phyloP scores from a whole-genome alignment of 2,113 vertebrate species.

The Erinaceus europaeus region DNA sequence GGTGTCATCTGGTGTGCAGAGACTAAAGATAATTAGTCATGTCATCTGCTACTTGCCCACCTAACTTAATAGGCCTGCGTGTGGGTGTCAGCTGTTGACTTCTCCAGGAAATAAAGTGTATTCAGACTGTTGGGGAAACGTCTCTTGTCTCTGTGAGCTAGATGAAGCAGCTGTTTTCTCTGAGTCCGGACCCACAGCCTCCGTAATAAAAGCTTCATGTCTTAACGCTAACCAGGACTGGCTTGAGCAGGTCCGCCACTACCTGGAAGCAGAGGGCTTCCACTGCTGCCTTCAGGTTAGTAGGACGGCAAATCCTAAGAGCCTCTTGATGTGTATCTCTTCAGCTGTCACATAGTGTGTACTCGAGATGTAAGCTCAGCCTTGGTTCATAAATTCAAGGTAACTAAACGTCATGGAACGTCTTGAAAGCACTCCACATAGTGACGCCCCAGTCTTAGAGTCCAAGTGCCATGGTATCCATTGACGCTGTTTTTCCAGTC shows the following conservation, averaged over 20 bases:
- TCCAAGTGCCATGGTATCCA: neutral
- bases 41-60: conserved; percentile 50
- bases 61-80: conserved; percentile 48
- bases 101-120: conserved; percentile 23
- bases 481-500: no score
- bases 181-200: conserved; percentile 62
- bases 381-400: conserved; percentile 14
- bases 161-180: conserved; percentile 79
- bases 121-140: conserved; percentile 55
- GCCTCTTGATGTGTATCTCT: conserved; percentile 32
- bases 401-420: neutral
- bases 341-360: neutral
- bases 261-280: conserved; percentile 47
- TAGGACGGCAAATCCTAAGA: conserved; percentile 47
- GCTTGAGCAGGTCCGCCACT: conserved; percentile 15
- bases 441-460: neutral
- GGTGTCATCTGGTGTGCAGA: conserved; percentile 66
- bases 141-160: conserved; percentile 74
- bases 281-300: conserved; percentile 55
- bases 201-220: conserved; percentile 62
- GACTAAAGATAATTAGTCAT: conserved; percentile 54
- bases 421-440: conserved; percentile 3
- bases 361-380: neutral
- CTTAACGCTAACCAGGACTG: conserved; percentile 56
- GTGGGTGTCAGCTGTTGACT: conserved; percentile 44